Conservation (phyloP, 2,888 invertebrate genomes). For the Orthonevra nobilis region DNA sequence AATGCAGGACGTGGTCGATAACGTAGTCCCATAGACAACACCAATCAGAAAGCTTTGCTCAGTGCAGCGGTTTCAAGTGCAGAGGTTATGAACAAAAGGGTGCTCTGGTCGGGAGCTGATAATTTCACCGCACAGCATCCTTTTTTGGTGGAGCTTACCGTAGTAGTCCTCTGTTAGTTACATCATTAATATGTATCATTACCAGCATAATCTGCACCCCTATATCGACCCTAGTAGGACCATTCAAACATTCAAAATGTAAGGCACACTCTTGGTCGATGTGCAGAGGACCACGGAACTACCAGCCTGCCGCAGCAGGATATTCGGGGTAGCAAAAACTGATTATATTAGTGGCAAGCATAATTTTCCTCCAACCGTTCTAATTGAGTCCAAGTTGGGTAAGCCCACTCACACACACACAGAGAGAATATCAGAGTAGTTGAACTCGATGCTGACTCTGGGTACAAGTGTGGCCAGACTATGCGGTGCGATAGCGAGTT, state of each 20-base stretch:
- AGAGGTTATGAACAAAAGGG: constrained; percentile 22
- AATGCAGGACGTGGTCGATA: not conserved
- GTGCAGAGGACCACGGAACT: not conserved
- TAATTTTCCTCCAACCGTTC: constrained; percentile 61
- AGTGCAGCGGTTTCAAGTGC: constrained; percentile 12
- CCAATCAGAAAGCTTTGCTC: constrained; percentile 33
- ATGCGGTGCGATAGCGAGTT: not conserved
- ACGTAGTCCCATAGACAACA: constrained; percentile 25
- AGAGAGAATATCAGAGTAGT: not conserved
- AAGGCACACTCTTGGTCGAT: constrained; percentile 7
- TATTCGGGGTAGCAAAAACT: constrained; percentile 53
- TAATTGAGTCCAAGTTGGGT: constrained; percentile 65
- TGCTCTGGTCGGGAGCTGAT: constrained; percentile 39
- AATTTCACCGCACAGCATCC: constrained; percentile 45
- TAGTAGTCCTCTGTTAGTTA: constrained; percentile 46
- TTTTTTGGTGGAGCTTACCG: constrained; percentile 15
- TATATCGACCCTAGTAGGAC: not conserved
- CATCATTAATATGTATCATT: constrained; percentile 70
- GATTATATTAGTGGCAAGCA: constrained; percentile 69
- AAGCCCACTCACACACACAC: constrained; percentile 17
- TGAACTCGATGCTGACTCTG: not conserved
- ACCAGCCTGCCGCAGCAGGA: constrained; percentile 22
- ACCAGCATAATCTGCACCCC: constrained; percentile 62
- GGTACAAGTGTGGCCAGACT: constrained; percentile 3
- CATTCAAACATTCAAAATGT: constrained; percentile 8